Base-by-base conservation (phyloP, 2,113 vertebrate genomes). In the Tragelaphus buxtoni region DNA sequence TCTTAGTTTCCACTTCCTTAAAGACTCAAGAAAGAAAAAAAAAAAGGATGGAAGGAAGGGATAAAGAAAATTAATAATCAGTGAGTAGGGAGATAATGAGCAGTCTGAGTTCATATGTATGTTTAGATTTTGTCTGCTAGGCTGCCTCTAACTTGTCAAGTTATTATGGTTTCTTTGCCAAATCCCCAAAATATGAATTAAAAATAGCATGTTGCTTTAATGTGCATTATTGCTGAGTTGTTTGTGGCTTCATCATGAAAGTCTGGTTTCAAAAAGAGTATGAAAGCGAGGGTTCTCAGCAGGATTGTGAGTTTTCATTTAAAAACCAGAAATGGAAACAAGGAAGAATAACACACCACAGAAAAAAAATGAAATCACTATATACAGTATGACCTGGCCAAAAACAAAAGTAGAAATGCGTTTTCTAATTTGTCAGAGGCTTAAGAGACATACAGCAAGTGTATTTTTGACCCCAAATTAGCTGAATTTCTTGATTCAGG, bases 291-390 rank as follows among this genome's bases (percentile, higher is more conserved):
- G 16, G 22, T 94, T 97, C 58, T 93, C 72, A 85, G 61, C 42
- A 82, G 30, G 53, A 92, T 69, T 95, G 88, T 92, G 81, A 97
- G 72, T 82, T 94, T 96, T 96, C 47, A 69, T 90, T 58, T 92
- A 88, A 96, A 97, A 97, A 95, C 80, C 84, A 97, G 91, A 97
- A 98, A 90, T 96, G 81, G 86, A 91, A 98, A 94, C 51, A 93
- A 92, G 60, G 85, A 88, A 86, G 90, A 96, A 82, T 92, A 95
- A 95, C 42, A n/a, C 32, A 92, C 88, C 69, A 69, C 88, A 88
- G 49, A 85, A 94, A 58, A 96, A 96, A 94, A 96, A 92, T 82
- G 88, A 97, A 96, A 96, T 84, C 58, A 35, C 49, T 60, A 1
- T 60, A 74, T 95, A 79, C 6, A 81, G 5, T 35, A 63, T 96